Percentiles rank a stretch among this genome's conserved stretches.
These are phyloP conservation scores for Pholis gunnellus DNA, from an alignment of 2,113 vertebrate species.

Conservation along the genomic window DNA sequence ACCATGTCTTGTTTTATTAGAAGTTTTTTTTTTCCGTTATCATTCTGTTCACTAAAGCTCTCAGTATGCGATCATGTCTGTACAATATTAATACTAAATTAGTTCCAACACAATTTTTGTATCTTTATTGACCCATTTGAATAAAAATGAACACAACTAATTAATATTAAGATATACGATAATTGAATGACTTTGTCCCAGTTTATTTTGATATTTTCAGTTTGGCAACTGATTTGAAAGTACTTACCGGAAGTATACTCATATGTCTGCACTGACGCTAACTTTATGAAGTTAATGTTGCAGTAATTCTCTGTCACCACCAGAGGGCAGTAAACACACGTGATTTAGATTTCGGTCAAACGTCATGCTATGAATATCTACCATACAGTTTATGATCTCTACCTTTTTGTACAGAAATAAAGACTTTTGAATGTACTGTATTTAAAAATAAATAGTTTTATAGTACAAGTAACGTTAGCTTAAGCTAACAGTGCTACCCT, in stretches of 20 bases:
- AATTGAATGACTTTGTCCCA: neutral
- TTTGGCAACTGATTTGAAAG: conserved; percentile 1
- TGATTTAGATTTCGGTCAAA: neutral
- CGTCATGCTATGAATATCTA: too few species aligned
- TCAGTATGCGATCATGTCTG: neutral
- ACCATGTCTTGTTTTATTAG: too few species aligned
- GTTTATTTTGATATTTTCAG: too few species aligned
- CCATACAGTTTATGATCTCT: too few species aligned
- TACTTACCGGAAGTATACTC: neutral
- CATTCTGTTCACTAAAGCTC: too few species aligned
- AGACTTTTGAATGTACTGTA: too few species aligned
- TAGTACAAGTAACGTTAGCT: too few species aligned
- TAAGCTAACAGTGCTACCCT: too few species aligned
- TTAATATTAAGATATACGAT: neutral
- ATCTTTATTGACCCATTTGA: neutral
- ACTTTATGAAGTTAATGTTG: neutral
- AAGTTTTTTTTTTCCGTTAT: too few species aligned
- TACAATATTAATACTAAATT: neutral
- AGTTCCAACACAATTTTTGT: neutral
- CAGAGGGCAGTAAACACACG: neutral
- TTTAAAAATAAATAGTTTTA: too few species aligned
- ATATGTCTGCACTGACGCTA: neutral
- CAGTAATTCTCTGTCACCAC: neutral
- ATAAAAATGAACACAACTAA: neutral
- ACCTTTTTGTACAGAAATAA: too few species aligned